phyloP scores from a whole-genome alignment of 1,140 invertebrate species.

The Drosophila parvula region DNA sequence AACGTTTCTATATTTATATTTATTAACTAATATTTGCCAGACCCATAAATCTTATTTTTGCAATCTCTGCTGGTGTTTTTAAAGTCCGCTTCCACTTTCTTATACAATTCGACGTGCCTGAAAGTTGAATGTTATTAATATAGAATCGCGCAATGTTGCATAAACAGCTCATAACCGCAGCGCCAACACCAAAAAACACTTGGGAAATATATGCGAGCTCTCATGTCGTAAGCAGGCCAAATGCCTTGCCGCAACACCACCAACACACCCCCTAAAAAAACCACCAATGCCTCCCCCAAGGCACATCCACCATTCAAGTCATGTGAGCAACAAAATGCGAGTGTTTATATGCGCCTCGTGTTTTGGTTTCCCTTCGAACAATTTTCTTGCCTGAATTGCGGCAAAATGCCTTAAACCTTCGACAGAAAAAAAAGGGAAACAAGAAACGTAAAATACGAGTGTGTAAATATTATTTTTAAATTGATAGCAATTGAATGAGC shows the following conservation, averaged over 20 bases:
- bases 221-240: constrained; percentile 42
- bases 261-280: background rate
- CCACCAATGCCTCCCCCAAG: background rate
- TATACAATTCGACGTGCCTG: background rate
- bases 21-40: constrained; percentile 1
- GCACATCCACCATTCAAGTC: constrained; percentile 22
- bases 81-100: constrained; percentile 3
- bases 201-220: constrained; percentile 45
- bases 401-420: constrained; percentile 44
- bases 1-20: background rate
- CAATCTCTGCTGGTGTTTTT: constrained; percentile 4
- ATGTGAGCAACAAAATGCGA: constrained; percentile 56
- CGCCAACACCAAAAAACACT: constrained; percentile 48
- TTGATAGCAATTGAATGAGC: constrained; percentile 74
- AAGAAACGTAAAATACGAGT: constrained; percentile 52
- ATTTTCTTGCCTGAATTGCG: constrained; percentile 8
- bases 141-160: constrained; percentile 54
- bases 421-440: constrained; percentile 4
- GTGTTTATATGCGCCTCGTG: constrained; percentile 66
- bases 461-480: constrained; percentile 78
- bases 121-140: constrained; percentile 19
- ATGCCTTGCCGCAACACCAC: constrained; percentile 20
- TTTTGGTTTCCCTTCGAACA: constrained; percentile 39
- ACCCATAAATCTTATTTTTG: constrained; percentile 5
- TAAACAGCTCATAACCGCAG: constrained; percentile 60